These are phyloP conservation scores for Apotomis capreana DNA, from an alignment of 2,888 invertebrate species.

Conservation along the genomic window DNA sequence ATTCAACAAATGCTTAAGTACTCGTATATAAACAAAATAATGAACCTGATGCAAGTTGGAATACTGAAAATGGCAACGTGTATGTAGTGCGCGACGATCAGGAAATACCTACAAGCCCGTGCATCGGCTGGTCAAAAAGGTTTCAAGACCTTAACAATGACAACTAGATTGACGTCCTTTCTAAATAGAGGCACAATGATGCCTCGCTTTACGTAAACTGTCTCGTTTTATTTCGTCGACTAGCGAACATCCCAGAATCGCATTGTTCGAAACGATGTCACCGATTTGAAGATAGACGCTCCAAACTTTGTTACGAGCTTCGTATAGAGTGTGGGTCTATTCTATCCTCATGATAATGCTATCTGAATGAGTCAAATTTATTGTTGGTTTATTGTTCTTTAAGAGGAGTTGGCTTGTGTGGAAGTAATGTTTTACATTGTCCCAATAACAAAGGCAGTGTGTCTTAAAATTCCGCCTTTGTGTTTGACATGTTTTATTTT, in stretches of 20 bases:
- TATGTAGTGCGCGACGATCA: neutral
- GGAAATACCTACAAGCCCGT: neutral
- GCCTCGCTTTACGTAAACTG: constrained; percentile 15
- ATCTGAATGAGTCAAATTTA: constrained; percentile 29
- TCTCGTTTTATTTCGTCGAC: constrained; percentile 36
- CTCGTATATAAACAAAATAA: too few relatives aligned
- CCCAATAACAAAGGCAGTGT: constrained; percentile 17
- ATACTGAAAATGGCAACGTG: neutral
- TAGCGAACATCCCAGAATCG: constrained; percentile 34
- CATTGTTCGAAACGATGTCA: constrained; percentile 39
- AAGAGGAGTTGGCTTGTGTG: constrained; percentile 25
- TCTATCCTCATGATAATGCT: constrained; percentile 25
- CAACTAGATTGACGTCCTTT: neutral
- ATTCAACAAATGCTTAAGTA: too few relatives aligned
- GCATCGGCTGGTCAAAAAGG: neutral
- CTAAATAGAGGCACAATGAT: neutral
- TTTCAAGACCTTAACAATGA: neutral
- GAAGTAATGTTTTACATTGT: constrained; percentile 19
- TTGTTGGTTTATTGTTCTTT: constrained; percentile 32
- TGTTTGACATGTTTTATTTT: neutral
- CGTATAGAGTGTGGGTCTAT: constrained; percentile 29
- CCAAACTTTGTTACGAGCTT: constrained; percentile 34
- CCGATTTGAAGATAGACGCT: constrained; percentile 37
- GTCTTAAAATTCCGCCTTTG: constrained; percentile 8
- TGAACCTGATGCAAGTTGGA: too few relatives aligned